Conservation (phyloP, 2,113 vertebrate species). For the Corvus moneduloides region DNA sequence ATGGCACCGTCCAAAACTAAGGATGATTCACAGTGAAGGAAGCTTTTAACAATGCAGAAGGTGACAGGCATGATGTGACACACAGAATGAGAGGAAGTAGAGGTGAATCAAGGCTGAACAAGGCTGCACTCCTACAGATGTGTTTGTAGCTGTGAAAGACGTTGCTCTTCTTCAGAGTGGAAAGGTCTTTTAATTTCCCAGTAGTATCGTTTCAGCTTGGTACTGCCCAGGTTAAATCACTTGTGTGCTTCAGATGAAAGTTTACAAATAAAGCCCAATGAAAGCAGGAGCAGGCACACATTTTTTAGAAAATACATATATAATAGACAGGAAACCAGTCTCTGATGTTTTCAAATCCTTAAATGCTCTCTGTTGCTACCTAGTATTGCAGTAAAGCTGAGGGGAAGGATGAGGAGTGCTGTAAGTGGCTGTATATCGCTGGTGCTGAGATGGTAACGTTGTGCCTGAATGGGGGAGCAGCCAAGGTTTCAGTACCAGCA, state of each 20-base stretch:
- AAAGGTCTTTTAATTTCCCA: neutral
- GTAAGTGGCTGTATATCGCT: neutral
- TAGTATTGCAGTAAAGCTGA: neutral
- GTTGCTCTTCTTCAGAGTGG: neutral
- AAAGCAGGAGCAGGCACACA: neutral
- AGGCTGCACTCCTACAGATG: neutral
- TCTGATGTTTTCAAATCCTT: neutral
- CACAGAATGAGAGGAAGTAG: neutral
- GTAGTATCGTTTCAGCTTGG: neutral
- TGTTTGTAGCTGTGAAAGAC: neutral
- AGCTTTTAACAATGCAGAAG: neutral
- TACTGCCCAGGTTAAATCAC: neutral
- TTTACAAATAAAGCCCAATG: neutral
- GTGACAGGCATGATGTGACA: neutral
- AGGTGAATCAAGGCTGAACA: neutral
- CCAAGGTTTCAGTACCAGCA: neutral
- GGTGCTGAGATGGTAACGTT: fast-evolving
- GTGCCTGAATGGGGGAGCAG: neutral
- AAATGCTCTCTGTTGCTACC: neutral
- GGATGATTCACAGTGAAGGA: neutral
- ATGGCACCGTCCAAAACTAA: neutral
- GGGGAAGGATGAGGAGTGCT: neutral
- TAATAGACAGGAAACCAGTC: neutral
- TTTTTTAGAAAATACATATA: neutral
- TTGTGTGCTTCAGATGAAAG: neutral